phyloP scores from a whole-genome alignment of 1,140 invertebrate genomes.

The Drosophila leontia region DNA sequence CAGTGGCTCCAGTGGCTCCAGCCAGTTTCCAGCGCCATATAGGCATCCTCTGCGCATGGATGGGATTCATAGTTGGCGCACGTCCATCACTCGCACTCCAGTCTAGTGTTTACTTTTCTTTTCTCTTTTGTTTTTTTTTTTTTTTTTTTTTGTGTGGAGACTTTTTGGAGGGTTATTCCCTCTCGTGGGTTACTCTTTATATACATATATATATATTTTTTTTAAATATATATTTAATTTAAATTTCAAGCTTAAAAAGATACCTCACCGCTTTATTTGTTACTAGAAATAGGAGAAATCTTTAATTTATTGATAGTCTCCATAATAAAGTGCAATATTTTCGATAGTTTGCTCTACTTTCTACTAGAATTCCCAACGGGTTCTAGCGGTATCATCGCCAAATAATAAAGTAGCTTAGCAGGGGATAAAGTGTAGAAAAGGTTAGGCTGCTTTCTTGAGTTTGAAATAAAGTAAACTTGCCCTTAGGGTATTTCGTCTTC shows the following conservation, averaged over 20 bases:
- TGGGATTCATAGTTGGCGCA: conserved; percentile 49
- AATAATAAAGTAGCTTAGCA: not conserved
- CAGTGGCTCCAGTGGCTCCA: conserved; percentile 22
- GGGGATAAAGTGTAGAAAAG: not conserved
- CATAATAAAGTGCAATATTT: too few species aligned
- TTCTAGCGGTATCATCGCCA: not conserved
- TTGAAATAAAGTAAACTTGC: too few species aligned
- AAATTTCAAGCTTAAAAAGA: not conserved
- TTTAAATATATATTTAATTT: not conserved
- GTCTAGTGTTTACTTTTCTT: conserved; percentile 27
- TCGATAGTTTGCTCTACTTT: too few species aligned
- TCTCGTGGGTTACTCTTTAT: not conserved
- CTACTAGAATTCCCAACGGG: not conserved
- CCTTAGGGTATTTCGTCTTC: conserved; percentile 5
- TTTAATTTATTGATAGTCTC: too few species aligned
- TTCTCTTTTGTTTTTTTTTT: conserved; percentile 15
- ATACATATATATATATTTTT: too few species aligned
- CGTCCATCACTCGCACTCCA: conserved; percentile 38
- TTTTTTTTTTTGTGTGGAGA: too few species aligned
- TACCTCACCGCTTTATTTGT: too few species aligned
- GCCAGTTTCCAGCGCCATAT: conserved; percentile 28
- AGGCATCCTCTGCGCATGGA: conserved; percentile 26
- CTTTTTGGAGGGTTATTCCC: not conserved
- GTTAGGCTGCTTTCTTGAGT: too few species aligned
- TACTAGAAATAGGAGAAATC: too few species aligned